phyloP scores from a whole-genome alignment of 2,888 invertebrate species.

The Liodrosophila aerea region DNA sequence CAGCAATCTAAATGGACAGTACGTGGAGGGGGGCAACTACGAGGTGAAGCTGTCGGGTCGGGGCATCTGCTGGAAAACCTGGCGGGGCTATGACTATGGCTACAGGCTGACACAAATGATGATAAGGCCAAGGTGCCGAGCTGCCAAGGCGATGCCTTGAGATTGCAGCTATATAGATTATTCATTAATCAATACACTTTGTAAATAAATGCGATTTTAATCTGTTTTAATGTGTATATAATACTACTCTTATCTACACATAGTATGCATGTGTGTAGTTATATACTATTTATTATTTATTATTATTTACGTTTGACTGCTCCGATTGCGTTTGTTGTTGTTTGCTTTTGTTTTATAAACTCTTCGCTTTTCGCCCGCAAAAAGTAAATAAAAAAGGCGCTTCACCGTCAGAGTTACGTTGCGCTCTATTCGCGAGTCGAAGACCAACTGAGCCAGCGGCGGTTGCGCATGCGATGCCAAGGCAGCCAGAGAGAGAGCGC shows the following conservation, averaged over 20 bases:
- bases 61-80: conserved; percentile 88
- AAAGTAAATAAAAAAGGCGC: conserved; percentile 18
- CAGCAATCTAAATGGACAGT: conserved; percentile 86
- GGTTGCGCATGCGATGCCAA: conserved; percentile 71
- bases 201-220: conserved; percentile 7
- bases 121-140: conserved; percentile 83
- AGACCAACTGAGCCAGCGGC: conserved; percentile 56
- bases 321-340: not conserved
- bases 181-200: not conserved
- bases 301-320: conserved; percentile 5
- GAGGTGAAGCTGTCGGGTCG: conserved; percentile 82
- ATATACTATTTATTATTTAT: conserved; percentile 1
- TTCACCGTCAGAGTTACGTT: conserved; percentile 33
- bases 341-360: conserved; percentile 15
- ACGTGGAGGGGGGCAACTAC: conserved; percentile 77
- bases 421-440: conserved; percentile 48
- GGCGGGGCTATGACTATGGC: conserved; percentile 86
- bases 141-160: conserved; percentile 10
- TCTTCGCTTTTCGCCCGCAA: conserved; percentile 33
- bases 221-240: too few species aligned
- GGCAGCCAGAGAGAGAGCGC: conserved; percentile 8
- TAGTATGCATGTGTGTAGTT: too few species aligned
- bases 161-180: not conserved
- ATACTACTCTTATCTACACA: conserved; percentile 1
- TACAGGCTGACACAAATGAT: conserved; percentile 86